Percentiles rank a stretch among this genome's conserved stretches.
Evolutionary conservation across 2,797 vertebrate species (phyloP).

Genomic region (Leptodactylus fallax): DNA sequence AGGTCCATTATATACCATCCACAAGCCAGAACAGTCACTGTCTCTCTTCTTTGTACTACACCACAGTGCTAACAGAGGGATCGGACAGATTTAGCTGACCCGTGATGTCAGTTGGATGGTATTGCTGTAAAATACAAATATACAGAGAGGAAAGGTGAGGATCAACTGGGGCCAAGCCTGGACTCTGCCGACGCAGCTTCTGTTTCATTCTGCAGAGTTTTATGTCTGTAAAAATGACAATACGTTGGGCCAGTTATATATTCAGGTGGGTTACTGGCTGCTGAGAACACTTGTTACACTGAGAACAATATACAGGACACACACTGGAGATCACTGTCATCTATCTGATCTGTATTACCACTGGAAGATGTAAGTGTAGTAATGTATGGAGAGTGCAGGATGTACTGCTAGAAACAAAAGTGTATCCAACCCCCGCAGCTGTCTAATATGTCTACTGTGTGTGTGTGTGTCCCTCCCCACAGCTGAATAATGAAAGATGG

Average conservation of each 20-base stretch:
- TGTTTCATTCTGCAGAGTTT: conserved; percentile 59
- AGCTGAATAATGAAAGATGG: background rate
- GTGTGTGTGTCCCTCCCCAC: background rate
- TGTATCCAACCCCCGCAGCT: background rate
- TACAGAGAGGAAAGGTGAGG: conserved; percentile 75
- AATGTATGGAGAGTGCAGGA: background rate
- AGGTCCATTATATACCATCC: conserved; percentile 60
- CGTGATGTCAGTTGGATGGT: conserved; percentile 96
- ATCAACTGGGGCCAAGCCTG: conserved; percentile 45
- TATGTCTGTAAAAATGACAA: conserved; percentile 63
- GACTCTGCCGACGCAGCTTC: conserved; percentile 40
- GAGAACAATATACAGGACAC: conserved; percentile 55
- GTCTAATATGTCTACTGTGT: background rate
- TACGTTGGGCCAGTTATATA: conserved; percentile 58
- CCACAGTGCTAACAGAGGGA: conserved; percentile 99
- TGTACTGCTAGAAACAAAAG: too few species aligned
- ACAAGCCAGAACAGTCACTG: conserved; percentile 55
- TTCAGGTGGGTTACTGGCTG: conserved; percentile 32
- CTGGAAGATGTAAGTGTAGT: conserved; percentile 10
- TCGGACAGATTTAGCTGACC: conserved; percentile 99
- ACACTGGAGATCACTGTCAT: conserved; percentile 31
- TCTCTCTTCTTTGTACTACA: conserved; percentile 77
- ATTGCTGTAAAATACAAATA: conserved; percentile 93
- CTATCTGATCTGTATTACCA: background rate
- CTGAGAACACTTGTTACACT: conserved; percentile 47